Evolutionary conservation across 2,888 invertebrate species (phyloP).

Genomic region (Hypercompe scribonia): DNA sequence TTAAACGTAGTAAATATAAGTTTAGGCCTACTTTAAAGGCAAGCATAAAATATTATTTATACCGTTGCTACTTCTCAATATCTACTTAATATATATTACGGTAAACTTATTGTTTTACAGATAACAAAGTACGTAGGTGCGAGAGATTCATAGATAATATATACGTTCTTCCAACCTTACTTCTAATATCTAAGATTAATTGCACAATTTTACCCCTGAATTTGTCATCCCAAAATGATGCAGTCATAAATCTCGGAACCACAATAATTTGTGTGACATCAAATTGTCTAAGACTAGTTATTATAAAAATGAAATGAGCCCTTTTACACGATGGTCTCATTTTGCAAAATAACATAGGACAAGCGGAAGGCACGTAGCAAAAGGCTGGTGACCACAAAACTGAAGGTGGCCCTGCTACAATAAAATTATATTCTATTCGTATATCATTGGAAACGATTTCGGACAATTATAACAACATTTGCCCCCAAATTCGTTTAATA

Average conservation of each 20-base stretch:
- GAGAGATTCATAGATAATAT: no score
- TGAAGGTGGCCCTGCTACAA: constrained; percentile 64
- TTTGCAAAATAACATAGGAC: constrained; percentile 60
- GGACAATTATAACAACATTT: constrained; percentile 84
- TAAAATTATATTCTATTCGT: constrained; percentile 68
- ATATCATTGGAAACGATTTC: constrained; percentile 72
- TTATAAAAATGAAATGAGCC: constrained; percentile 74
- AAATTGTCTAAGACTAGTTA: constrained; percentile 68
- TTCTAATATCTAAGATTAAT: constrained; percentile 24
- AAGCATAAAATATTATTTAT: no score
- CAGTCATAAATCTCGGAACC: constrained; percentile 64
- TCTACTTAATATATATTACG: no score
- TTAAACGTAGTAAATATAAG: no score
- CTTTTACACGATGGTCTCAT: constrained; percentile 57
- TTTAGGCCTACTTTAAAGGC: no score
- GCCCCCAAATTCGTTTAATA: constrained; percentile 80
- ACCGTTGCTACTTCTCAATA: no score
- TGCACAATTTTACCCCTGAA: constrained; percentile 9
- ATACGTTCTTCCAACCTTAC: neutral
- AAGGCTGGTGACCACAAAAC: constrained; percentile 63
- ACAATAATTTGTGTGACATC: constrained; percentile 58
- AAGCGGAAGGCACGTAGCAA: constrained; percentile 75
- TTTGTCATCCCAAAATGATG: constrained; percentile 35
- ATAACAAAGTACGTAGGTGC: no score
- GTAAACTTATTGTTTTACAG: neutral